Evolutionary conservation across 2,888 invertebrate species (phyloP), one percentile per base, ranked within the genome.

Genomic region (Pollenia angustigena): DNA sequence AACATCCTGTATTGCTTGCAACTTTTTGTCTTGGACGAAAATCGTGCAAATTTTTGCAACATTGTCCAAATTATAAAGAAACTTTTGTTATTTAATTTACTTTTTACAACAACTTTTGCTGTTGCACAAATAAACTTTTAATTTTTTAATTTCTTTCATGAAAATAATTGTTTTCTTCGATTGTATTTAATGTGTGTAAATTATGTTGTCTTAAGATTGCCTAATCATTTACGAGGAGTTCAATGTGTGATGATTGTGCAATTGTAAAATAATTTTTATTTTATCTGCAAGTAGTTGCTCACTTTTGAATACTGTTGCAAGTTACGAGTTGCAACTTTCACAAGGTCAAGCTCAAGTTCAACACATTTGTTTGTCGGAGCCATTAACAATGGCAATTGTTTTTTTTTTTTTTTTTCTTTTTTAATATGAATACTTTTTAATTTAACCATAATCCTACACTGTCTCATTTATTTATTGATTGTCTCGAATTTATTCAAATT

Each of bases 331-430:
- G 60, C 62, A 54, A 83, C 87, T 85, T 83, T 87, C 82, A 76
- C 92, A 91, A 92, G 91, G 91, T 91, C 92, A 91, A 92, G 92
- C 92, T 91, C 90, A 91, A 91, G 92, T 90, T 91, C 89, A 91
- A 81, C 52, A 85, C 88, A 88, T 42, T 50, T 32, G 12, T 84
- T 58, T 88, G 83, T 87, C 88, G 88, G n/a, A 4, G 18, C 1
- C 46, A 10, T 23, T 18, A 71, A 48, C 64, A 74, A 44, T 60
- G 16, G 42, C 44, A 69, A 69, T 54, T 66, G 23, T 44, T 50
- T 12, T 14, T 48, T 75, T 58, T 56, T 50, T 58, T 0, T n/a
- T n/a, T n/a, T n/a, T n/a, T n/a, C n/a, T n/a, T n/a, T n/a, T n/a
- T n/a, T n/a, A n/a, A n/a, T n/a, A n/a, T n/a, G n/a, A n/a, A n/a